phyloP scores from a whole-genome alignment of 2,888 invertebrate species.

The Agrochola lota region DNA sequence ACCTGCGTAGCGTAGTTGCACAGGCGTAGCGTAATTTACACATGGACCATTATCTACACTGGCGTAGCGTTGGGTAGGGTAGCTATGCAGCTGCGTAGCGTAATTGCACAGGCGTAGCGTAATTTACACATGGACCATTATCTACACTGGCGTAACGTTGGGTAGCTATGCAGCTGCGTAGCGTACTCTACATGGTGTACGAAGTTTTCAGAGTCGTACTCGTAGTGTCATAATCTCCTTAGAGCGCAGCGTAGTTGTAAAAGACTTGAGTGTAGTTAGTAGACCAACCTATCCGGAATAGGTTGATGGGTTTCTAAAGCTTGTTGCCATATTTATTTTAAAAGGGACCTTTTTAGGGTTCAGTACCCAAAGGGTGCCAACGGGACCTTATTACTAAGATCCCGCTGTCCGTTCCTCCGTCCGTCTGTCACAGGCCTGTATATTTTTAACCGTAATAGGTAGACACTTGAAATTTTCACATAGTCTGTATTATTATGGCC shows the following conservation, averaged over 20 bases:
- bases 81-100: not conserved
- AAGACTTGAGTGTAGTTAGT: not conserved
- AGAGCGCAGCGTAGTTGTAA: not conserved
- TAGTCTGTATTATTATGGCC: no score
- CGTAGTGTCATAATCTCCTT: not conserved
- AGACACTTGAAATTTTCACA: no score
- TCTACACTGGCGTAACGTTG: not conserved
- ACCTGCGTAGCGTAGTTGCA: not conserved
- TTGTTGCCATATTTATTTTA: not conserved
- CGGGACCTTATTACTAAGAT: no score
- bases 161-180: not conserved
- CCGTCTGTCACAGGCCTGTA: no score
- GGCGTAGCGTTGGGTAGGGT: not conserved
- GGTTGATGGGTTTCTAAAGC: not conserved
- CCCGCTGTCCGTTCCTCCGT: no score
- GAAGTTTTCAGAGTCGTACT: not conserved
- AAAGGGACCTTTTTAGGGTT: no score
- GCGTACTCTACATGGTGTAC: not conserved
- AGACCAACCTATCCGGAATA: not conserved
- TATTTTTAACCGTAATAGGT: no score
- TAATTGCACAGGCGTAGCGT: not conserved
- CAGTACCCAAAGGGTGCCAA: no score
- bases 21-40: not conserved
- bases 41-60: not conserved
- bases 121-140: not conserved